Base-by-base conservation (phyloP, 2,888 invertebrate species). In the Lapara coniferarum region DNA sequence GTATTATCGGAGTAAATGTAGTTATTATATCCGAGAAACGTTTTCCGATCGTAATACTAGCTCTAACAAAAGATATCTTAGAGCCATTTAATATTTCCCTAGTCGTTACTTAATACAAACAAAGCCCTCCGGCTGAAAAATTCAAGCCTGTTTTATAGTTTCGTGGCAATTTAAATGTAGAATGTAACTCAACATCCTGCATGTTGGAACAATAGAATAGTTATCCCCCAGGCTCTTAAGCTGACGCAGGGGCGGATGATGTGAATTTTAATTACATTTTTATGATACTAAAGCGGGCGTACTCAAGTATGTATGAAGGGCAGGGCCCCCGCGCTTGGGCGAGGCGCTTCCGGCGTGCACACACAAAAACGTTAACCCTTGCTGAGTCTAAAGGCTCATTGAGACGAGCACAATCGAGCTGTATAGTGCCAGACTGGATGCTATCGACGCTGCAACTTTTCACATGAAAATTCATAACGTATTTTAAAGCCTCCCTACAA, bases 201-300 rank as follows among this genome's bases (percentile, higher is more conserved):
- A 81, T 81, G 80, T 77, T 66, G 76, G 80, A 85, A 89, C 89
- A 89, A 89, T 85, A 79, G 82, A 83, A 87, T 88, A 89, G 89
- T 89, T 87, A 87, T 85, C 79, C 82, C 84, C 77, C 76, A 74
- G 78, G 78, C 83, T 81, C 83, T 82, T 73, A 77, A 81, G 80
- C 81, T 82, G 75, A 80, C 80, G 82, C 72, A 71, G 76, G 79
- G 79, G 80, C 75, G 87, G 87, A 88, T 85, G 87, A 89, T 85
- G 87, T 88, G 88, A 89, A 89, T 91, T 92, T 92, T 92, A 91
- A 92, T 91, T 91, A 90, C 89, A 90, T 91, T 91, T 91, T 91
- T 91, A 90, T 88, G 89, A 89, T 89, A 89, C 87, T 85, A 86
- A 86, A 90, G 87, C 87, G 83, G 77, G 81, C 83, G 78, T 81